Evolutionary conservation across 2,113 vertebrate genomes (phyloP).

Genomic region (Coptodon rendalli): DNA sequence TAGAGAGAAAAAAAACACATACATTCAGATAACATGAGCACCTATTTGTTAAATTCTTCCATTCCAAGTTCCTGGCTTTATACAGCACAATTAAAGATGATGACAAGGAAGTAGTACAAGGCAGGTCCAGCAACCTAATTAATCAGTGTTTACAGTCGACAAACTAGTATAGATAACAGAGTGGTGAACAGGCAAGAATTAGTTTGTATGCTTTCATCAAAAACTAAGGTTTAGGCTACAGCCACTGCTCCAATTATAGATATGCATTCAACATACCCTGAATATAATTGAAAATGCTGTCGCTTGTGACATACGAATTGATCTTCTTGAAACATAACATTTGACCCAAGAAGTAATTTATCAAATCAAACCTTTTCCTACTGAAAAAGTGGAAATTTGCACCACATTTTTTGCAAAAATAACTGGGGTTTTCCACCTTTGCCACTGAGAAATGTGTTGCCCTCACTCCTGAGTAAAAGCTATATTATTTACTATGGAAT

Average conservation of each 20-base stretch:
- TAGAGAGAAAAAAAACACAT: neutral
- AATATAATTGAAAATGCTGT: neutral
- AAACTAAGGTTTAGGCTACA: neutral
- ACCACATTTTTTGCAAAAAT: neutral
- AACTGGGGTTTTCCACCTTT: neutral
- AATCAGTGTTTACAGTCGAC: neutral
- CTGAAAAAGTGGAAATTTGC: neutral
- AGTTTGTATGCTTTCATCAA: neutral
- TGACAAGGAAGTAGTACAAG: neutral
- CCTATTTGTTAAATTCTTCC: neutral
- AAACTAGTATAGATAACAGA: neutral
- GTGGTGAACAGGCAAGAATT: neutral
- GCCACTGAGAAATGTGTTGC: neutral
- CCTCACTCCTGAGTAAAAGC: neutral
- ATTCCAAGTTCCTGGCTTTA: neutral
- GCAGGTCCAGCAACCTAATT: neutral
- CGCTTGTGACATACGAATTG: neutral
- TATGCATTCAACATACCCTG: neutral
- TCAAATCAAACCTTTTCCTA: neutral
- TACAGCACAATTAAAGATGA: neutral
- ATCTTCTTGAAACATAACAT: neutral
- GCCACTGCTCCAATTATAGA: neutral
- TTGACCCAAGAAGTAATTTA: neutral
- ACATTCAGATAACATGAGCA: constrained; percentile 43
- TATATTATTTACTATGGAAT: neutral